These are phyloP conservation scores for Calephelis nemesis DNA, from an alignment of 1,140 invertebrate species.

Conservation along the genomic window DNA sequence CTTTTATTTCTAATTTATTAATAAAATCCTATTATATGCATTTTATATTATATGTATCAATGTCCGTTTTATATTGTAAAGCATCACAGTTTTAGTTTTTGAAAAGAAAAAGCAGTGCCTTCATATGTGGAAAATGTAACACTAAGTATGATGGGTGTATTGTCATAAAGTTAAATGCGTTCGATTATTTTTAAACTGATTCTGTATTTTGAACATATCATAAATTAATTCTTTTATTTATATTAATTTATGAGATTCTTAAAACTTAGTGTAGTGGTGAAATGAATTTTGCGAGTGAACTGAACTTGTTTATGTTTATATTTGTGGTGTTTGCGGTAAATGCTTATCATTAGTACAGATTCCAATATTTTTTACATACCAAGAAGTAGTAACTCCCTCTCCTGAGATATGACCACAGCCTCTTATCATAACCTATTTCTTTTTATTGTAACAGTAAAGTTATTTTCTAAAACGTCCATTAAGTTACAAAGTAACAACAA, in stretches of 20 bases:
- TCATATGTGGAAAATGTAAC: slow-evolving; percentile 44
- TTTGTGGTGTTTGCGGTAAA: too few species aligned
- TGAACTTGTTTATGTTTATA: slow-evolving; percentile 3
- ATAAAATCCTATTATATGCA: not conserved
- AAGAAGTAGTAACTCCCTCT: too few species aligned
- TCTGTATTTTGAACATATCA: slow-evolving; percentile 15
- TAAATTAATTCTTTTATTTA: slow-evolving; percentile 11
- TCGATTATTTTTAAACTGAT: slow-evolving; percentile 27
- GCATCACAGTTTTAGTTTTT: slow-evolving; percentile 35
- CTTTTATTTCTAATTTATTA: slow-evolving; percentile 4
- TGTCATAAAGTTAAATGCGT: slow-evolving; percentile 8
- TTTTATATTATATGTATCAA: not conserved
- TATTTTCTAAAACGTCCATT: too few species aligned
- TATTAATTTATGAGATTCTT: slow-evolving; percentile 16
- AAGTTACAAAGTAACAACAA: too few species aligned
- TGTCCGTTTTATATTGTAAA: not conserved
- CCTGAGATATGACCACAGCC: too few species aligned
- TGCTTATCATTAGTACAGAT: too few species aligned
- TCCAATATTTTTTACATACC: too few species aligned
- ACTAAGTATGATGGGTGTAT: slow-evolving; percentile 46
- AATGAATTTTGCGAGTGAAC: not conserved
- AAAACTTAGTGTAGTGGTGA: not conserved
- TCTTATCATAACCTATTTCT: too few species aligned
- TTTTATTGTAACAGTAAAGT: too few species aligned
- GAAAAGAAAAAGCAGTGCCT: slow-evolving; percentile 66